phyloP scores from a whole-genome alignment of 1,140 invertebrate genomes.

The Caenorhabditis inopinata region DNA sequence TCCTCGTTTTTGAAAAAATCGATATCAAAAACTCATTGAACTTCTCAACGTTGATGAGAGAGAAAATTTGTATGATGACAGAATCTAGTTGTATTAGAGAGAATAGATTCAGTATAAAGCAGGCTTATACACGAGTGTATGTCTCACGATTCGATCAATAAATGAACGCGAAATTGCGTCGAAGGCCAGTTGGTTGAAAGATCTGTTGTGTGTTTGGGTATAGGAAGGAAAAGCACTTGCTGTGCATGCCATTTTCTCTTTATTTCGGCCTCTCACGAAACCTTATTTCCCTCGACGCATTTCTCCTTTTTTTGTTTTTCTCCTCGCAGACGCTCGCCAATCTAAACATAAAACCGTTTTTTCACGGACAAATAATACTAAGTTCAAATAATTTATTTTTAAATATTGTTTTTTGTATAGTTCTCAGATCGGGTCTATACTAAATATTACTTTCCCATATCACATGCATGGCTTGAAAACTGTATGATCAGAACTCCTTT shows the following conservation, averaged over 20 bases:
- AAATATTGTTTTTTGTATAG: no score
- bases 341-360: constrained; percentile 13
- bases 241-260: not conserved
- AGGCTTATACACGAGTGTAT: not conserved
- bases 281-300: constrained; percentile 7
- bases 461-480: no score
- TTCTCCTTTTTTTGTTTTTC: not conserved
- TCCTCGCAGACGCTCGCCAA: not conserved
- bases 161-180: not conserved
- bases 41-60: no score
- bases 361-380: not conserved
- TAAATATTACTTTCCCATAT: no score
- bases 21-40: no score
- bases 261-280: constrained; percentile 10
- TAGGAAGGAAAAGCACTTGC: not conserved
- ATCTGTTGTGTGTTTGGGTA: constrained; percentile 3
- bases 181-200: constrained; percentile 19
- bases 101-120: not conserved
- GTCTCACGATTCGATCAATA: constrained; percentile 26
- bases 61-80: no score
- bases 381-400: not conserved
- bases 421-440: no score
- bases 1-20: no score
- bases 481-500: no score
- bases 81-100: not conserved